Evolutionary conservation across 2,888 invertebrate genomes (phyloP).

Genomic region (Leptopilina drosophilae): DNA sequence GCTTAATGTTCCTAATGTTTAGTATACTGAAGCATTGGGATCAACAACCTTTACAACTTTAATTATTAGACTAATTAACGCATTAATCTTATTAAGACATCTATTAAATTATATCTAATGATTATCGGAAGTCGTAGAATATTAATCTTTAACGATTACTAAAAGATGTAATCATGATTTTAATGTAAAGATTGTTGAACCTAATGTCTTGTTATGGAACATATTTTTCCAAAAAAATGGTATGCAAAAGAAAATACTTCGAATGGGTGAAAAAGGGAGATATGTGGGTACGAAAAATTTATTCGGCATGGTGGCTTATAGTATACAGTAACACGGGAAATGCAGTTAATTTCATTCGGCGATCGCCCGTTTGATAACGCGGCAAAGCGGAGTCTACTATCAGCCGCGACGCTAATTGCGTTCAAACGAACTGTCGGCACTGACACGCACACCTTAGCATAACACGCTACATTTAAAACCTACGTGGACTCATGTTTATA

Average conservation of each 20-base stretch:
- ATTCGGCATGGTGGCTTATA: neutral
- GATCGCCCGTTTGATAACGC: constrained; percentile 65
- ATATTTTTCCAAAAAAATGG: too few relatives aligned
- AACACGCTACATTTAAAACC: constrained; percentile 50
- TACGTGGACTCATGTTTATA: constrained; percentile 47
- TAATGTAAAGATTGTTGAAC: too few relatives aligned
- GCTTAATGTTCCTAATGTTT: too few relatives aligned
- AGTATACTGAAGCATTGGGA: too few relatives aligned
- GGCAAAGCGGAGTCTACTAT: constrained; percentile 64
- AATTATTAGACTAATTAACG: too few relatives aligned
- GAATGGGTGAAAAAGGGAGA: neutral
- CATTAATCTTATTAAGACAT: too few relatives aligned
- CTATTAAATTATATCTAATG: too few relatives aligned
- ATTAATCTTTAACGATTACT: too few relatives aligned
- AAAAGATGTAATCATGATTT: too few relatives aligned
- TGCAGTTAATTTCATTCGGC: constrained; percentile 64
- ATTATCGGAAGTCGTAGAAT: too few relatives aligned
- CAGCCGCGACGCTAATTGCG: constrained; percentile 72
- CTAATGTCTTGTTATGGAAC: too few relatives aligned
- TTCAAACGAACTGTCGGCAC: constrained; percentile 75
- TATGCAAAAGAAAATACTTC: too few relatives aligned
- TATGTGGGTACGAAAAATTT: neutral
- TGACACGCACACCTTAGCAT: constrained; percentile 63
- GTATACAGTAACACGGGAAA: constrained; percentile 37
- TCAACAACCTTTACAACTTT: constrained; percentile 38